These are phyloP conservation scores for Platysteira castanea DNA, from an alignment of 2,113 vertebrate species.

Conservation along the genomic window DNA sequence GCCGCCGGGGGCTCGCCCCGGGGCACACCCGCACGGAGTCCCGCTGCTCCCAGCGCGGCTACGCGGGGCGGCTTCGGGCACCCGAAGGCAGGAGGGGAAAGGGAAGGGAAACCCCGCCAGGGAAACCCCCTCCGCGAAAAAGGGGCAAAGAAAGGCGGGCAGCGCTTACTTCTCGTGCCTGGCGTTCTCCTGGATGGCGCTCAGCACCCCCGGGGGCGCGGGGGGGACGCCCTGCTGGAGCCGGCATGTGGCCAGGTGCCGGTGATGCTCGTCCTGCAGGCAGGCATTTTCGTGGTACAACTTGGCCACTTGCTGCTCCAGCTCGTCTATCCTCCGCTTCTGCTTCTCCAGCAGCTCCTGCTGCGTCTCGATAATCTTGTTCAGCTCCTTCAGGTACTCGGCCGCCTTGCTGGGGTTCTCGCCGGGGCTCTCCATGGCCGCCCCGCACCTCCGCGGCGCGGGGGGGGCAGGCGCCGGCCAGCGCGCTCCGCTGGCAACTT, in stretches of 20 bases:
- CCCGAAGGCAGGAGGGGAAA: background rate
- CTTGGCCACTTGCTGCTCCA: conserved; percentile 87
- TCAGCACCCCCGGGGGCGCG: conserved; percentile 55
- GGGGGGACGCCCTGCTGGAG: conserved; percentile 67
- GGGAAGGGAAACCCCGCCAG: background rate
- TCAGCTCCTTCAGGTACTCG: conserved; percentile 86
- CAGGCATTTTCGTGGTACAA: conserved; percentile 82
- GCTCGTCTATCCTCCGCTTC: conserved; percentile 84
- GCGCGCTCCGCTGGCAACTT: conserved; percentile 31
- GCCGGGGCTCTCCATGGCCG: conserved; percentile 82
- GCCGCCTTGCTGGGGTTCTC: conserved; percentile 90
- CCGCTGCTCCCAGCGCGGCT: background rate
- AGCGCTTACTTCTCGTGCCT: conserved; percentile 82
- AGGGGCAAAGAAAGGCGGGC: background rate
- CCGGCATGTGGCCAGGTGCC: conserved; percentile 89
- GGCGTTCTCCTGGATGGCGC: conserved; percentile 78
- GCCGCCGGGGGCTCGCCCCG: background rate
- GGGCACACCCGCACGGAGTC: background rate
- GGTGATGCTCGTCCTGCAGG: conserved; percentile 85
- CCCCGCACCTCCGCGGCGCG: conserved; percentile 31
- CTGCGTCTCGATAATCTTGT: conserved; percentile 87
- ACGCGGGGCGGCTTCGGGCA: background rate
- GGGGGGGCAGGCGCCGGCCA: background rate
- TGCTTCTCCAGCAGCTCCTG: conserved; percentile 89
- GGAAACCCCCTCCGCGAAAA: background rate